A percentile compares a stretch with the other conserved stretches of the same genome.
Evolutionary conservation across 2,888 invertebrate species (phyloP).

Genomic region (Hedya salicella): DNA sequence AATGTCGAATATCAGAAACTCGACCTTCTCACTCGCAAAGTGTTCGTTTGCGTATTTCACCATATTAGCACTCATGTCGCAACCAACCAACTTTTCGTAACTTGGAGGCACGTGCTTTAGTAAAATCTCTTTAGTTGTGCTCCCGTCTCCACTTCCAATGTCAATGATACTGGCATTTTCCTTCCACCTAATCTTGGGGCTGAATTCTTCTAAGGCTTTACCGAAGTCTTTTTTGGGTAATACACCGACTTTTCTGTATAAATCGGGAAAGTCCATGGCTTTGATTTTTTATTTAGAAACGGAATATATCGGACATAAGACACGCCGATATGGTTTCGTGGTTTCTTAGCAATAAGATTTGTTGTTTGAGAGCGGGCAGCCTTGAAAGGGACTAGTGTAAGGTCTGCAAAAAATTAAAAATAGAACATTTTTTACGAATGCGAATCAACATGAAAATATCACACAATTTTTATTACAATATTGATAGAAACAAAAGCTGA

Average conservation of each 20-base stretch:
- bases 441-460: no score
- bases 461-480: no score
- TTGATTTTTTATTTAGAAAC: no score
- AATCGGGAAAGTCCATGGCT: constrained; percentile 1
- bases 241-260: not conserved
- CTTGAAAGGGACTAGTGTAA: no score
- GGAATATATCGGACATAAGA: no score
- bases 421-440: no score
- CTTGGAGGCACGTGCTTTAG: constrained; percentile 85
- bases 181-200: not conserved
- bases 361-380: no score
- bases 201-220: constrained; percentile 3
- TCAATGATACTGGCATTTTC: constrained; percentile 71
- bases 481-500: no score
- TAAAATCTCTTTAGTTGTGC: constrained; percentile 85
- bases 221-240: not conserved
- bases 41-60: constrained; percentile 86
- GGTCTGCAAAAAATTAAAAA: no score
- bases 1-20: constrained; percentile 86
- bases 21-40: constrained; percentile 72
- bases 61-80: constrained; percentile 90
- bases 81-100: constrained; percentile 84
- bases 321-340: no score
- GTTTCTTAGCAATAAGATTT: no score
- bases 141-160: constrained; percentile 88